These are phyloP conservation scores for Galbula dea DNA, from an alignment of 2,113 vertebrate genomes.

Conservation along the genomic window DNA sequence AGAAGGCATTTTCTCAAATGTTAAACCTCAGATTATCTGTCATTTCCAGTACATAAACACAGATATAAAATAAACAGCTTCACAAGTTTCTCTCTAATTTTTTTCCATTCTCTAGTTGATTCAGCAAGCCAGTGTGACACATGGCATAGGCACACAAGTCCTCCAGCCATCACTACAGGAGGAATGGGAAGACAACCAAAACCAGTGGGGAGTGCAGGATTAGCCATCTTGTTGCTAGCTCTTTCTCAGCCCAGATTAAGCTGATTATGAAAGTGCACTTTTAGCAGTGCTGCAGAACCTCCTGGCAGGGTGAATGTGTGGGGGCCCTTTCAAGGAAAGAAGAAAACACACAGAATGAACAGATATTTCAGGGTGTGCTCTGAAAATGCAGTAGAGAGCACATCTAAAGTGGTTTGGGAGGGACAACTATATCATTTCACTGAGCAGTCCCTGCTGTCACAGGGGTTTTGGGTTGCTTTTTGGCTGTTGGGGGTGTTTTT, in stretches of 20 bases:
- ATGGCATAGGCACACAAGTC: background rate
- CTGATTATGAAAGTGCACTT: background rate
- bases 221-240: background rate
- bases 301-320: fast-evolving
- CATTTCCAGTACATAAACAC: background rate
- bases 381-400: background rate
- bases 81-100: background rate
- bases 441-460: background rate
- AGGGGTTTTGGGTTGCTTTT: background rate
- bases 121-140: background rate
- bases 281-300: background rate
- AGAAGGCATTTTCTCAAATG: background rate
- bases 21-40: background rate
- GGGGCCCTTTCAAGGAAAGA: background rate
- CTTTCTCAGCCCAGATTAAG: background rate
- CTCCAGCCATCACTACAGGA: background rate
- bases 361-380: background rate
- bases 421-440: background rate
- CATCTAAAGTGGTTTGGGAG: background rate
- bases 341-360: background rate
- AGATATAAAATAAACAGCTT: background rate
- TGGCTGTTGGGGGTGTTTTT: fast-evolving
- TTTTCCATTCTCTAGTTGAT: background rate
- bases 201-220: fast-evolving
- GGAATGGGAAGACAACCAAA: background rate